Conservation (phyloP, 2,113 vertebrate species). For the Corvus hawaiiensis region DNA sequence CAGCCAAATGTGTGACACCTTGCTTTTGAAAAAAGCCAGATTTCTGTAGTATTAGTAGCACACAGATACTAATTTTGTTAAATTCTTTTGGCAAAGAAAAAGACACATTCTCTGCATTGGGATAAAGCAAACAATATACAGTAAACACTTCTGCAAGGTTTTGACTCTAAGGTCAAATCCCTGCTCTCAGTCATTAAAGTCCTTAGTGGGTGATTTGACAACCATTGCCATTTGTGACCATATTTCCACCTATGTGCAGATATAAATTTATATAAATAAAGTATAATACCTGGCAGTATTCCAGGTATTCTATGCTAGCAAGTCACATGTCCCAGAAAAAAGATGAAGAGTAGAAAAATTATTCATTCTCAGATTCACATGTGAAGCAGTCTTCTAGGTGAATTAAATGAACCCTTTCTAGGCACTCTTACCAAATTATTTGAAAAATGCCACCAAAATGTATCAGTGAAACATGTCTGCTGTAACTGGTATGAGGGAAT, state of each 20-base stretch:
- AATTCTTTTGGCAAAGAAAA: background rate
- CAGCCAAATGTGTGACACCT: background rate
- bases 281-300: background rate
- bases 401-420: background rate
- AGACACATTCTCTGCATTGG: background rate
- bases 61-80: background rate
- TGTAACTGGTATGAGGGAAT: background rate
- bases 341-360: background rate
- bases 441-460: background rate
- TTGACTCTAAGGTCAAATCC: background rate
- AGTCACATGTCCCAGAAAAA: background rate
- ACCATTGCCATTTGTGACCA: background rate
- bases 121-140: background rate
- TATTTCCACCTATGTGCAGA: background rate
- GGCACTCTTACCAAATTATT: background rate
- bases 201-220: background rate
- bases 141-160: background rate
- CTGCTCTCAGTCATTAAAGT: background rate
- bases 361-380: background rate
- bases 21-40: background rate
- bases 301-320: background rate
- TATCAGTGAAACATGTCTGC: background rate
- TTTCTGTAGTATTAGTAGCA: background rate
- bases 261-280: background rate
- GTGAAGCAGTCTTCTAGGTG: background rate